phyloP scores from a whole-genome alignment of 2,113 vertebrate species.

The Promerops cafer region DNA sequence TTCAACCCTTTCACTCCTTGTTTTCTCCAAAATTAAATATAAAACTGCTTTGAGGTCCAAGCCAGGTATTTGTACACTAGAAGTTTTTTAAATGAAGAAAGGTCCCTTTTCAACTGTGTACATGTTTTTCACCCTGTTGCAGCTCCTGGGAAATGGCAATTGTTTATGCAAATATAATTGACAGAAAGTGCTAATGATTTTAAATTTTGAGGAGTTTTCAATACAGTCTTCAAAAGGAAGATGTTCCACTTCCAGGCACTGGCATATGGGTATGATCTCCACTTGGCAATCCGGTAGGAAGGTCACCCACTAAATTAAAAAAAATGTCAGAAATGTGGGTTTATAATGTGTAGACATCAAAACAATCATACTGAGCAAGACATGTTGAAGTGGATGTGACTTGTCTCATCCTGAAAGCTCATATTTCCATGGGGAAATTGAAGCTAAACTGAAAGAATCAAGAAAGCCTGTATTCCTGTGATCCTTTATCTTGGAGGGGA shows the following conservation, averaged over 20 bases:
- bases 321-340: neutral
- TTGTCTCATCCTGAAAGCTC: constrained; percentile 4
- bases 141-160: neutral
- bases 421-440: constrained; percentile 17
- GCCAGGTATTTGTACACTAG: neutral
- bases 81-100: neutral
- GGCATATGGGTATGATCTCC: neutral
- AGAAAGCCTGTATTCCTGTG: neutral
- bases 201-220: neutral
- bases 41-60: neutral
- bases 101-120: neutral
- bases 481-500: neutral
- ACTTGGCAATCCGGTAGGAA: neutral
- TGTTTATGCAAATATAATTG: neutral
- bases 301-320: neutral
- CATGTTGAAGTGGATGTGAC: neutral
- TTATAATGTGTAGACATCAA: neutral
- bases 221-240: neutral
- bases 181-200: neutral
- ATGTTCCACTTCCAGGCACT: neutral
- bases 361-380: neutral
- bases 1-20: neutral
- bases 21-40: neutral
- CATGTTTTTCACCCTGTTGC: neutral
- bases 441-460: neutral